Base-by-base conservation (phyloP, 2,113 vertebrate species). In the Phylloscopus trochilus region DNA sequence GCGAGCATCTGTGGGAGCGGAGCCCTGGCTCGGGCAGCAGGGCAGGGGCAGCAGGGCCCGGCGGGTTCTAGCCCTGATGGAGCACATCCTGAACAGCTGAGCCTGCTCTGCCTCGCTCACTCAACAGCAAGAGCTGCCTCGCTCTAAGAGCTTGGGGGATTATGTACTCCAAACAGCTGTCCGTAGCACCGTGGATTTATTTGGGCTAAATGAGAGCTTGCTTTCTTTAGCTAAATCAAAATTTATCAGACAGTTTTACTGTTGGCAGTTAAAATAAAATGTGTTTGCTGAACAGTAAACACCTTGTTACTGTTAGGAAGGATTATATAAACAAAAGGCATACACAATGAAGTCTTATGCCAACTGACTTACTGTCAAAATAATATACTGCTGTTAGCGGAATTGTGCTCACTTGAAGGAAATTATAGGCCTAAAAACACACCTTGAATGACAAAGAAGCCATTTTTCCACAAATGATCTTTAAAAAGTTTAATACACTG, bases 201-300 rank as follows among this genome's bases (percentile, higher is more conserved):
- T 98, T 98, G 97, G 90, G 89, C 95, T 97, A 96, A 95, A 97
- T 95, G 93, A 97, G 95, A 96, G 94, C 92, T 97, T 96, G 97
- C 97, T 98, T 98, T 98, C 97, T 97, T 98, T 97, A 97, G 85
- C 96, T 98, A 98, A 98, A 98, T 98, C 98, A 98, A 98, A 98
- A 97, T 98, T 98, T 98, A 98, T 98, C 98, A 98, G 98, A 98
- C 98, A 98, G 98, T 98, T 98, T 98, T 98, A 98, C 97, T 97
- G 97, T 97, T 97, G 97, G 97, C 97, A 96, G 75, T 98, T 98
- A 98, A 98, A 98, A 97, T 95, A 95, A 97, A 98, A 97, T 97
- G 97, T 98, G 98, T 98, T 98, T 98, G 97, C 97, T 97, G 97
- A 98, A 98, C 98, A 98, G 98, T 98, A 98, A 98, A 98, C 98